These are phyloP conservation scores for Caenorhabditis sp. DNA, from an alignment of 2,888 invertebrate species.

Conservation along the genomic window DNA sequence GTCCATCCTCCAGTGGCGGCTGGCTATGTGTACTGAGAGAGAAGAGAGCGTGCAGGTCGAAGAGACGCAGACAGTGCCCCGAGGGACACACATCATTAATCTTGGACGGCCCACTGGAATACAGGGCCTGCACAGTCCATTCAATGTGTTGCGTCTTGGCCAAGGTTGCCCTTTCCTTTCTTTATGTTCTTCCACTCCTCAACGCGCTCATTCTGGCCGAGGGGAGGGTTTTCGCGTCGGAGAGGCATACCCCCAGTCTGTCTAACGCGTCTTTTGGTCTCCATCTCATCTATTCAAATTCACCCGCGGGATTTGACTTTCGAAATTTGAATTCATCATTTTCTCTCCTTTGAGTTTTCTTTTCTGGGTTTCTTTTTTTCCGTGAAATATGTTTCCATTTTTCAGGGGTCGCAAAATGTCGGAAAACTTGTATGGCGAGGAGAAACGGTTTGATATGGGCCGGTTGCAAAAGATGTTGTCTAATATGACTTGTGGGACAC, in stretches of 20 bases:
- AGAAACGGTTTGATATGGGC: slow-evolving; percentile 26
- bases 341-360: neutral
- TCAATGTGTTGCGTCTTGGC: neutral
- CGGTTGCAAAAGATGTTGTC: slow-evolving; percentile 56
- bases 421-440: slow-evolving; percentile 22
- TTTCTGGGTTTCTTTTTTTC: neutral
- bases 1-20: neutral
- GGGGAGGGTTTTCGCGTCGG: neutral
- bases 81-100: slow-evolving; percentile 8
- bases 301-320: slow-evolving; percentile 22
- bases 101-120: neutral
- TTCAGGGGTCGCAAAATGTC: slow-evolving; percentile 12
- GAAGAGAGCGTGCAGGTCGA: slow-evolving; percentile 1
- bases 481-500: slow-evolving; percentile 32
- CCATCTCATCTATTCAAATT: no score
- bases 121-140: slow-evolving; percentile 6
- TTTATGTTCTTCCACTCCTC: neutral
- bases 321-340: slow-evolving; percentile 12
- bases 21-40: neutral
- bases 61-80: slow-evolving; percentile 1
- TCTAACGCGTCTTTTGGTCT: no score
- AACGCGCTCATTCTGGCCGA: neutral
- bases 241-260: no score
- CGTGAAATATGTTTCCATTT: neutral
- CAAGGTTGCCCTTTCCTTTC: slow-evolving; percentile 45